Base-by-base conservation (phyloP, 2,113 vertebrate species). In the Motacilla alba region DNA sequence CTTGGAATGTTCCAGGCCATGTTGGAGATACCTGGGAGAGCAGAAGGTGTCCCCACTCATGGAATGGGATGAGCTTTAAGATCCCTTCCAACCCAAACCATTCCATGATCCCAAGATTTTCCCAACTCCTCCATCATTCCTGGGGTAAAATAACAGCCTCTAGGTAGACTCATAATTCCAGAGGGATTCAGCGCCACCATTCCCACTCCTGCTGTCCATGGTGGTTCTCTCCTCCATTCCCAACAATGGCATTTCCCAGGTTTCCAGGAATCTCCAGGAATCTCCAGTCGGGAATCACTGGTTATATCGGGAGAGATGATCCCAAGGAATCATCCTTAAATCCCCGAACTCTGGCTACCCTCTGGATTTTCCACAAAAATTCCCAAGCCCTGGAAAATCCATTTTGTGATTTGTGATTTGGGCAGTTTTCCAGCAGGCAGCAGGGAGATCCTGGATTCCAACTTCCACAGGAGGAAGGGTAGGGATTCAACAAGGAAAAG, bases 321-420 rank as follows among this genome's bases (percentile, higher is more conserved):
- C 26, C 83, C 3, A 31, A 68, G 55, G 18, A 37, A 56, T 44
- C 26, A 10, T 26, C 46, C 11, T 59, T 47, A 55, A 89, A 80
- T 83, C 75, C 46, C 23, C 8, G 10, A 91, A 41, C 44, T 89
- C 63, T 13, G 18, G 60, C 47, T 11, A 70, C 74, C 27, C 56
- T 89, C 96, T 96, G 94, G 17, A 33, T 97, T 96, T 87, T 70
- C 89, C 93, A 94, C 87, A 94, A 95, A 90, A 95, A 56, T 60
- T 3, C 89, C 49, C 72, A 79, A 96, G 62, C 68, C 62, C 84
- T 55, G 7, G 86, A 95, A 97, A 97, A 97, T 96, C 82, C 69
- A 79, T 96, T 97, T 95, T 95, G 35, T 35, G 35, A 35, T 35
- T 89, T 96, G 80, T 59, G 94, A 63, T 96, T 75, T 85, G 78